A percentile compares a stretch with the other conserved stretches of the same genome.
These are phyloP conservation scores for Ornithorhynchus anatinus DNA, from an alignment of 2,113 vertebrate genomes.

Conservation along the genomic window DNA sequence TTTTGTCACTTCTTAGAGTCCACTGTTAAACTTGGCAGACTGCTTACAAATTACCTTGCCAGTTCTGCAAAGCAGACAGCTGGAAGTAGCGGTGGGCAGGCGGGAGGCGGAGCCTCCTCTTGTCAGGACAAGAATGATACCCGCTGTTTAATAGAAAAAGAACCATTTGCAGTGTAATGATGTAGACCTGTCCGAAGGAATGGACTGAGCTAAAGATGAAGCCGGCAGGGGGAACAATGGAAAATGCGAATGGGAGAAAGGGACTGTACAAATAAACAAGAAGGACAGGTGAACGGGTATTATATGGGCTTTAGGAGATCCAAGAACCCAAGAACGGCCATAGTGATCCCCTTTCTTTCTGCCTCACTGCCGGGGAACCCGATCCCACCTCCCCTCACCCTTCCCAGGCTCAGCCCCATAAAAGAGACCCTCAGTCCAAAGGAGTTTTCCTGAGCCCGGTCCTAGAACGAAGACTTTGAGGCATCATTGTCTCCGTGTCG, in stretches of 20 bases:
- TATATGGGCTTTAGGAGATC: too few species aligned
- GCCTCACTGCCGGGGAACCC: neutral
- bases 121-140: conserved; percentile 74
- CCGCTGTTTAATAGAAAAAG: conserved; percentile 72
- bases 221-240: neutral
- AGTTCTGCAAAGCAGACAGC: conserved; percentile 73
- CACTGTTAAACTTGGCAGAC: conserved; percentile 75
- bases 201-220: conserved; percentile 26
- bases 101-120: conserved; percentile 71
- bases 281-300: too few species aligned
- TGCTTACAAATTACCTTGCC: conserved; percentile 77
- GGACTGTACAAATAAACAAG: conserved; percentile 11
- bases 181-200: conserved; percentile 64
- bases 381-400: neutral
- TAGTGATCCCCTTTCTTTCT: neutral
- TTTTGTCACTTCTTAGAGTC: conserved; percentile 76
- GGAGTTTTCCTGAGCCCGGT: conserved; percentile 58
- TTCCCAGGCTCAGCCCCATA: neutral
- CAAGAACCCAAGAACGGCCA: too few species aligned
- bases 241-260: neutral
- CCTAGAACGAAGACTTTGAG: conserved; percentile 62
- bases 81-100: conserved; percentile 71
- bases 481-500: conserved; percentile 79
- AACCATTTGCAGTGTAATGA: conserved; percentile 66
- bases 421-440: neutral